Base-by-base conservation (phyloP, 2,797 vertebrate species). In the Macroramphosus scolopax region DNA sequence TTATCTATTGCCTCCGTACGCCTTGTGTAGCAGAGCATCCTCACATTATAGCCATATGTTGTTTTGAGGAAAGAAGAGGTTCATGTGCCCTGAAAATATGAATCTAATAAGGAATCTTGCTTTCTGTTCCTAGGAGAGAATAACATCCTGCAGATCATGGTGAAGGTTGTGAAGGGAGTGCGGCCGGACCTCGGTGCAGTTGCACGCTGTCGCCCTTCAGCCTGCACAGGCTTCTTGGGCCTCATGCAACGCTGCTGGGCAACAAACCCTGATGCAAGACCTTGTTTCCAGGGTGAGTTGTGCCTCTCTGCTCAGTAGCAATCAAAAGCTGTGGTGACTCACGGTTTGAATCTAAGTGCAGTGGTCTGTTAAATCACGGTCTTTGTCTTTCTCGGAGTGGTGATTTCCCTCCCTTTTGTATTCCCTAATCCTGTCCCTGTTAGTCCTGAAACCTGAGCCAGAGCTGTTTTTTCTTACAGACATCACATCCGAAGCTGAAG, bases 101-200 rank as follows among this genome's bases (percentile, higher is more conserved):
- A n/a, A n/a, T n/a, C n/a, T n/a, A n/a, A 18, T 48, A 1, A 61
- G 9, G 2, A 12, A 1, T 38, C 5, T 18, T 2, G 1, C 34
- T 30, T 35, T 5, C 30, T 17, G 17, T 17, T 32, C 12, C 17
- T 63, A 99, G 97, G 95, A 13, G 95, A 98, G 77, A 98, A 93
- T 63, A 98, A 95, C 52, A 97, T 99, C 82, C 89, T 98, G 49
- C 95, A 98, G 75, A 94, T 99, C 72, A 99, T 99, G 97, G 92
- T 99, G 78, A 97, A 96, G 78, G 97, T 99, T 63, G 95, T 97
- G 33, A 94, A 93, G 68, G 97, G 97, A 4, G 87, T 93, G 52
- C 95, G 97, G 56, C 97, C 95, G 0, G 95, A 96, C 84, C 79
- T 96, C 59, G 91, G 84, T 0, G 75, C 86, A 0, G 51, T 98